Percentiles rank a stretch among this genome's conserved stretches.
phyloP scores from a whole-genome alignment of 2,888 invertebrate genomes.

The Drosophila cognata region DNA sequence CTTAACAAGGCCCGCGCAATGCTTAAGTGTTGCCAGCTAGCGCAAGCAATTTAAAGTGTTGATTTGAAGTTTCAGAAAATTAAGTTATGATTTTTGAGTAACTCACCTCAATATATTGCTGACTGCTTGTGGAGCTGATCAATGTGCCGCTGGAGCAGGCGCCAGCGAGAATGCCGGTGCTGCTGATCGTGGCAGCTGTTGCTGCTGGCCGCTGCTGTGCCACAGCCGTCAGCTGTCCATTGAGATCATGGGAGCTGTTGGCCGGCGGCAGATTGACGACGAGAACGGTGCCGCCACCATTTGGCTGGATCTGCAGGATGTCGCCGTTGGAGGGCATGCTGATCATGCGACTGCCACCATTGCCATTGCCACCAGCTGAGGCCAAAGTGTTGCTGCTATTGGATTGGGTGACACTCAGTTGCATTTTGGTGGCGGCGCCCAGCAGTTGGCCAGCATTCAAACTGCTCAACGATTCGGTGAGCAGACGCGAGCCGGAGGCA shows the following conservation, averaged over 20 bases:
- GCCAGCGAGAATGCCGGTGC: constrained; percentile 83
- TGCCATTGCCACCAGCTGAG: constrained; percentile 60
- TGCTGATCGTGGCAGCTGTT: constrained; percentile 55
- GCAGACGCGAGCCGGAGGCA: constrained; percentile 67
- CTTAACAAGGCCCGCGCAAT: neutral
- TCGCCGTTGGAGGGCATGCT: constrained; percentile 86
- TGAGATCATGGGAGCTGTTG: constrained; percentile 78
- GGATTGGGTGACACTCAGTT: constrained; percentile 71
- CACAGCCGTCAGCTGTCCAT: constrained; percentile 52
- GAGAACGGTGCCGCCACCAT: constrained; percentile 89
- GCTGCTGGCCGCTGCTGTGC: constrained; percentile 24
- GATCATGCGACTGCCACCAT: constrained; percentile 85
- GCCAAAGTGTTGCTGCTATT: constrained; percentile 64
- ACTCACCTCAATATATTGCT: constrained; percentile 86
- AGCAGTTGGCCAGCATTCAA: constrained; percentile 85
- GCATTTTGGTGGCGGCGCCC: constrained; percentile 69
- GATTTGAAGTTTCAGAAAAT: neutral
- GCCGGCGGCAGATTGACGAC: constrained; percentile 93
- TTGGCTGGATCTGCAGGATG: constrained; percentile 87
- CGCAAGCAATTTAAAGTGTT: neutral
- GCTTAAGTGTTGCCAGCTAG: neutral
- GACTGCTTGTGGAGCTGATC: constrained; percentile 86
- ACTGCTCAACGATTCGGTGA: constrained; percentile 85
- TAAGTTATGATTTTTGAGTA: neutral
- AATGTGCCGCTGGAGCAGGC: constrained; percentile 84